phyloP scores from a whole-genome alignment of 2,888 invertebrate genomes.

The Chymomyza procnemis region DNA sequence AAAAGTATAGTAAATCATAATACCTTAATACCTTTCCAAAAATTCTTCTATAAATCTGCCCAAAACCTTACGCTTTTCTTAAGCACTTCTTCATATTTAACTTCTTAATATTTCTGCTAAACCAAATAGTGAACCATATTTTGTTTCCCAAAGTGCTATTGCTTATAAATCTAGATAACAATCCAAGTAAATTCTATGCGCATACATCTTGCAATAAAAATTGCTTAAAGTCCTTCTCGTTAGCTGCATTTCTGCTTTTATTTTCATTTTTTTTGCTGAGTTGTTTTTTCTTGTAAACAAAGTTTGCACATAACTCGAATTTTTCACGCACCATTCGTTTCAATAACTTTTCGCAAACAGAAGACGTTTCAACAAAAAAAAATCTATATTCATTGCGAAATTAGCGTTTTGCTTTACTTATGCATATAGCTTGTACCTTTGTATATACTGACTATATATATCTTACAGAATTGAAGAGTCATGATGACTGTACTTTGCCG shows the following conservation, averaged over 20 bases:
- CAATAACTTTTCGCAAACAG: conserved; percentile 51
- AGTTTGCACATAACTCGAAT: conserved; percentile 47
- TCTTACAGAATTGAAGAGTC: conserved; percentile 45
- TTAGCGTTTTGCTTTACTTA: neutral
- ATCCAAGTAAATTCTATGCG: too few species aligned
- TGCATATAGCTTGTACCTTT: neutral
- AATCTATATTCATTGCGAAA: conserved; percentile 23
- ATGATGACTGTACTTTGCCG: conserved; percentile 54
- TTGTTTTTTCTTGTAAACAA: neutral
- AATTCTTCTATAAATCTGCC: too few species aligned
- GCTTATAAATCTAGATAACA: neutral
- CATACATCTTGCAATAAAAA: neutral
- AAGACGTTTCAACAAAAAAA: conserved; percentile 27
- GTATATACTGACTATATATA: conserved; percentile 11
- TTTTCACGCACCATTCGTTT: conserved; percentile 72
- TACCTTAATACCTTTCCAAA: too few species aligned
- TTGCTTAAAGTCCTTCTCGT: neutral
- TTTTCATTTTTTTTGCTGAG: neutral
- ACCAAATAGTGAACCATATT: too few species aligned
- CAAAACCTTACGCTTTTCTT: too few species aligned
- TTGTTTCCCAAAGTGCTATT: neutral
- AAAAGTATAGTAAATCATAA: too few species aligned
- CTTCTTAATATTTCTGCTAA: too few species aligned
- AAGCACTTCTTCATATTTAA: too few species aligned
- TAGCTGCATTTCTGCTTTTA: neutral